Evolutionary conservation across 1,140 invertebrate genomes (phyloP).

Genomic region (Drosophila repleta): DNA sequence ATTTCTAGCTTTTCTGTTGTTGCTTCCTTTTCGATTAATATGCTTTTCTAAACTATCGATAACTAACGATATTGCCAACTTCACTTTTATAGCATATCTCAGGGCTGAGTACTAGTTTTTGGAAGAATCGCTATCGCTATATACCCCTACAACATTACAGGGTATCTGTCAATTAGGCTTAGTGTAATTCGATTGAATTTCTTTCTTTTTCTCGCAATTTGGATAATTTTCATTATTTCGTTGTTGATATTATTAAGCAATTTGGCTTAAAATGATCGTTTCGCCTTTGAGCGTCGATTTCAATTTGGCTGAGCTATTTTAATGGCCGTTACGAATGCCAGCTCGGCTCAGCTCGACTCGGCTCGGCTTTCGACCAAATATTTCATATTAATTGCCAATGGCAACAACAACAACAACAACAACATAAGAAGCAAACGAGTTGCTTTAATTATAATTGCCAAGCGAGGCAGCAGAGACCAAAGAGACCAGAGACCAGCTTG

Average conservation of each 20-base stretch:
- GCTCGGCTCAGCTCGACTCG: too few species aligned
- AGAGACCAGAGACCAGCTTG: slow-evolving; percentile 15
- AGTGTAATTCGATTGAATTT: not conserved
- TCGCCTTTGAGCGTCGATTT: slow-evolving; percentile 46
- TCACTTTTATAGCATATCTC: too few species aligned
- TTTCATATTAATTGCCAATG: slow-evolving; percentile 66
- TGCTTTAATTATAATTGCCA: slow-evolving; percentile 56
- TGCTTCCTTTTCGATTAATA: too few species aligned
- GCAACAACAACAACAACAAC: slow-evolving; percentile 11
- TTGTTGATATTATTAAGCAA: slow-evolving; percentile 65
- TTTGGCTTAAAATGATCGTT: slow-evolving; percentile 44
- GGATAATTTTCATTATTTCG: slow-evolving; percentile 10
- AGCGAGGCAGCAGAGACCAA: slow-evolving; percentile 7
- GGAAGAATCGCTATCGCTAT: too few species aligned
- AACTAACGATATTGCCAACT: too few species aligned
- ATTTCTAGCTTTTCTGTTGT: too few species aligned
- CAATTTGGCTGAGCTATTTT: slow-evolving; percentile 75
- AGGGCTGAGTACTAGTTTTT: too few species aligned
- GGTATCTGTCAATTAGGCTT: not conserved
- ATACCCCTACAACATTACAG: not conserved
- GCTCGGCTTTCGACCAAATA: slow-evolving; percentile 46
- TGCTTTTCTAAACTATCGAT: too few species aligned
- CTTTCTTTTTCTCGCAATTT: too few species aligned
- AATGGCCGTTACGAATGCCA: slow-evolving; percentile 58
- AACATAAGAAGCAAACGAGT: slow-evolving; percentile 35